Evolutionary conservation across 2,888 invertebrate species (phyloP).

Genomic region (Galerucella nymphaeae): DNA sequence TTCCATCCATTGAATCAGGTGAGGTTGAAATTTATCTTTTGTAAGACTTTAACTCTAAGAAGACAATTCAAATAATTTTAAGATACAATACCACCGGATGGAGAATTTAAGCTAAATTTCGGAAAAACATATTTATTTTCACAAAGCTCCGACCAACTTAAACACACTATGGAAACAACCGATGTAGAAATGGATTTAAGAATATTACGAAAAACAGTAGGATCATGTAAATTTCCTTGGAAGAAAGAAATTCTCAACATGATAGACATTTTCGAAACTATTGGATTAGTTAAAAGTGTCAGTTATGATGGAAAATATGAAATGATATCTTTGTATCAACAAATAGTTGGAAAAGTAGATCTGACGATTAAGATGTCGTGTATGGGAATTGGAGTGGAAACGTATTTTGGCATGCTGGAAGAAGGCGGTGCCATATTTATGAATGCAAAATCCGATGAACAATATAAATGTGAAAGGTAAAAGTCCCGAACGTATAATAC

Average conservation of each 20-base stretch:
- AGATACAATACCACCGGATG: background rate
- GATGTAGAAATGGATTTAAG: slow-evolving; percentile 68
- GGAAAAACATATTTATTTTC: slow-evolving; percentile 70
- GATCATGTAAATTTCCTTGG: slow-evolving; percentile 66
- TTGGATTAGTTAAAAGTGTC: slow-evolving; percentile 58
- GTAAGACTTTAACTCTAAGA: background rate
- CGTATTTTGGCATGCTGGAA: slow-evolving; percentile 53
- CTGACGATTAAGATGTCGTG: slow-evolving; percentile 67
- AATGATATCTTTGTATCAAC: slow-evolving; percentile 47
- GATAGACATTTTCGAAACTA: slow-evolving; percentile 61
- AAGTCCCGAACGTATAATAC: background rate
- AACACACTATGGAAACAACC: slow-evolving; percentile 64
- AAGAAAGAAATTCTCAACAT: slow-evolving; percentile 66
- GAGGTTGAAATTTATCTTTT: background rate
- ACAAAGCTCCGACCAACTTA: slow-evolving; percentile 65
- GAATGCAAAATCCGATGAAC: slow-evolving; percentile 39
- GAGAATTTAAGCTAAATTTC: slow-evolving; percentile 62
- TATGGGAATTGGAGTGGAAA: slow-evolving; percentile 66
- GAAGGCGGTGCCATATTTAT: slow-evolving; percentile 51
- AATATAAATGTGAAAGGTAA: slow-evolving; percentile 17
- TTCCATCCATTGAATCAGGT: background rate
- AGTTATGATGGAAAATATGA: slow-evolving; percentile 39
- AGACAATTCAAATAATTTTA: background rate
- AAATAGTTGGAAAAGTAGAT: slow-evolving; percentile 65
- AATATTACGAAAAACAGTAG: slow-evolving; percentile 66